phyloP scores from a whole-genome alignment of 2,888 invertebrate species.

The Electrophaes corylata region DNA sequence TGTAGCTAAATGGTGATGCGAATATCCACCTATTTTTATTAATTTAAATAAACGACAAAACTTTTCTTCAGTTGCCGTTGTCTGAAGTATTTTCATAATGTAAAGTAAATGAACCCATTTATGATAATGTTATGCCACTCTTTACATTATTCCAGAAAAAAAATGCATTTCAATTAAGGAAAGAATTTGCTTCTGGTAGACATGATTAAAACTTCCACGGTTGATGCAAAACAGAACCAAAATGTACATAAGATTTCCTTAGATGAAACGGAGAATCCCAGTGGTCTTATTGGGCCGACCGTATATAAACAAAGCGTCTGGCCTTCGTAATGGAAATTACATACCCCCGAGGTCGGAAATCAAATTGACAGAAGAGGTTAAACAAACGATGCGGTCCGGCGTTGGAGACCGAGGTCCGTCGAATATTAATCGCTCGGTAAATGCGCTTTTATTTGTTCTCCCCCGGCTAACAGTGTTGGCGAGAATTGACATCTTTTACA shows the following conservation, averaged over 20 bases:
- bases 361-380: conserved; percentile 84
- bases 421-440: conserved; percentile 80
- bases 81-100: conserved; percentile 19
- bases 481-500: conserved; percentile 47
- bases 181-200: conserved; percentile 26
- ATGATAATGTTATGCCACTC: conserved; percentile 22
- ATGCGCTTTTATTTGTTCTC: conserved; percentile 80
- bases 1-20: too few relatives aligned
- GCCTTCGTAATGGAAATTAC: conserved; percentile 80
- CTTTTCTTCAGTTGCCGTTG: neutral
- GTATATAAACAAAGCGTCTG: conserved; percentile 76
- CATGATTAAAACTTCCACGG: conserved; percentile 37
- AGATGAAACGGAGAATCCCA: conserved; percentile 62
- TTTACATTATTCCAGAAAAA: conserved; percentile 18
- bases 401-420: conserved; percentile 69
- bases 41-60: neutral
- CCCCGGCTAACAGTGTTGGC: conserved; percentile 51
- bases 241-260: conserved; percentile 50
- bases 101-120: conserved; percentile 22
- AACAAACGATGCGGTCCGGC: conserved; percentile 81
- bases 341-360: conserved; percentile 81
- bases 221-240: conserved; percentile 37
- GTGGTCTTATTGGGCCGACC: conserved; percentile 65
- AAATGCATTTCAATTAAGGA: conserved; percentile 29
- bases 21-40: too few relatives aligned